These are phyloP conservation scores for Odontamblyopus rebecca DNA, from an alignment of 2,797 vertebrate genomes.

Conservation along the genomic window DNA sequence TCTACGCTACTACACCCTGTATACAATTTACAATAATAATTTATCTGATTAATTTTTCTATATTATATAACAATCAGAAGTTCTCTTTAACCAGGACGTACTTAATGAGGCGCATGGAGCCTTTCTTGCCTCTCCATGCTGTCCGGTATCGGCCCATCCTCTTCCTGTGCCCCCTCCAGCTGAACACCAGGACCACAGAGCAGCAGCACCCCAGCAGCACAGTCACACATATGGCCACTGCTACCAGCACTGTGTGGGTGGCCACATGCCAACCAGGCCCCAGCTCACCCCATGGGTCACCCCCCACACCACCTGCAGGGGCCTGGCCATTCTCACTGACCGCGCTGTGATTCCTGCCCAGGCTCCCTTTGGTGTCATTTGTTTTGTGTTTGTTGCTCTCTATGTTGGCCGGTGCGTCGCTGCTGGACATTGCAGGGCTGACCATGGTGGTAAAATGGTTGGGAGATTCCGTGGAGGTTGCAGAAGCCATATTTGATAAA, in stretches of 20 bases:
- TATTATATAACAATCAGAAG: constrained; percentile 45
- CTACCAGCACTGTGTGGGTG: constrained; percentile 75
- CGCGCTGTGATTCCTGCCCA: constrained; percentile 75
- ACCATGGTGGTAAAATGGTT: constrained; percentile 14
- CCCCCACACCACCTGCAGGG: constrained; percentile 17
- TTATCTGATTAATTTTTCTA: constrained; percentile 7
- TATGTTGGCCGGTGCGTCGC: constrained; percentile 40
- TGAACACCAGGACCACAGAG: constrained; percentile 69
- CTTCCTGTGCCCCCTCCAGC: constrained; percentile 74
- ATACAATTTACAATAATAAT: neutral
- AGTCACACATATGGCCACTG: constrained; percentile 72
- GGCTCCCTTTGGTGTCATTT: constrained; percentile 82
- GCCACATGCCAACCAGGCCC: constrained; percentile 68
- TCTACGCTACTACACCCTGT: neutral
- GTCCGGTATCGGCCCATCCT: constrained; percentile 80
- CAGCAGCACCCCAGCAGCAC: constrained; percentile 84
- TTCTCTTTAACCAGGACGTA: constrained; percentile 69
- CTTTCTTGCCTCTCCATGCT: constrained; percentile 55
- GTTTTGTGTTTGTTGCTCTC: constrained; percentile 77
- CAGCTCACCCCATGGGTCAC: constrained; percentile 31
- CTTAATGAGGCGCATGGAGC: constrained; percentile 78
- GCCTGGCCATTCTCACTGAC: constrained; percentile 39
- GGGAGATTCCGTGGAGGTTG: constrained; percentile 17
- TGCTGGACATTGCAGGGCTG: constrained; percentile 30
- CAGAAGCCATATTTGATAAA: constrained; percentile 8